phyloP scores from a whole-genome alignment of 2,888 invertebrate genomes.

The Drosophila kuntzei region DNA sequence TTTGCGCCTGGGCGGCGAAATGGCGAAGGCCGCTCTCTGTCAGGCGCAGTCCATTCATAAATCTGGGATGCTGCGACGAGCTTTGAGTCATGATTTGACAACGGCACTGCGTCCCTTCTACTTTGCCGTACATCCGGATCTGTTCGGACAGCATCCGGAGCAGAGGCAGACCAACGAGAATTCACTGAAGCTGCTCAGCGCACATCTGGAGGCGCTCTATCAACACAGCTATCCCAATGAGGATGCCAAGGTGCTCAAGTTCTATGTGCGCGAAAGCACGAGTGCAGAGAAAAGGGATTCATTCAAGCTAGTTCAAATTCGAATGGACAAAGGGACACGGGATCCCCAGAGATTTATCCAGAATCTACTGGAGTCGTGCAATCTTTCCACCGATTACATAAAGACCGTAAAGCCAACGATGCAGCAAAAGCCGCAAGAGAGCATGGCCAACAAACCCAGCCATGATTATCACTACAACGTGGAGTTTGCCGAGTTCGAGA shows the following conservation, averaged over 20 bases:
- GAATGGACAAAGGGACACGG: constrained; percentile 88
- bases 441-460: constrained; percentile 61
- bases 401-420: constrained; percentile 88
- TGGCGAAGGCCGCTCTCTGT: constrained; percentile 7
- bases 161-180: constrained; percentile 96
- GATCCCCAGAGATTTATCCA: constrained; percentile 91
- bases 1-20: constrained; percentile 28
- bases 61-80: constrained; percentile 23
- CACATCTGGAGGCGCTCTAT: constrained; percentile 92
- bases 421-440: constrained; percentile 27
- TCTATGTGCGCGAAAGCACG: constrained; percentile 89
- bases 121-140: constrained; percentile 97
- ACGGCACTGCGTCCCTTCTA: constrained; percentile 97
- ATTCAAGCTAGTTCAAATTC: constrained; percentile 91
- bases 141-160: constrained; percentile 96
- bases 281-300: constrained; percentile 83
- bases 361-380: constrained; percentile 91
- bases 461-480: constrained; percentile 75
- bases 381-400: constrained; percentile 94
- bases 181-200: constrained; percentile 94
- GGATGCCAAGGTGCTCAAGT: constrained; percentile 88
- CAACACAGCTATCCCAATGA: constrained; percentile 85
- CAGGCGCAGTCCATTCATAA: constrained; percentile 14
- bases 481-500: constrained; percentile 76
- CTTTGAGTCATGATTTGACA: constrained; percentile 89